Conservation (phyloP, 2,797 vertebrate species). For the Darevskia mixta region DNA sequence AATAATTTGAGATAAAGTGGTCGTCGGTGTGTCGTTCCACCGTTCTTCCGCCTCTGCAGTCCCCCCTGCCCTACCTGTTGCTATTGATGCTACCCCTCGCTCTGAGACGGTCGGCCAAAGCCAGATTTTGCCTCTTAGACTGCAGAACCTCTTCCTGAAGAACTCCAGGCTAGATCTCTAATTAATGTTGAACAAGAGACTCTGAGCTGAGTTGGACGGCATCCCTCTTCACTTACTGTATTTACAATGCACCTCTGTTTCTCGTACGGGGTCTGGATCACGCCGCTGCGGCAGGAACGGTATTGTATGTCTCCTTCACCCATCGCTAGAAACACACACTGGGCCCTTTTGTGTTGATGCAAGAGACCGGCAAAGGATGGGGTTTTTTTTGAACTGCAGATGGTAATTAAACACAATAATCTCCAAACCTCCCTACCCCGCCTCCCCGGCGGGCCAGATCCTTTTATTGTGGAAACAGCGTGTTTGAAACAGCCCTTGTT, state of each 20-base stretch:
- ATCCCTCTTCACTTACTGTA: background rate
- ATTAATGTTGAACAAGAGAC: background rate
- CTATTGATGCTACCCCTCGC: too few relatives aligned
- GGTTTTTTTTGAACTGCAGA: slow-evolving; percentile 10
- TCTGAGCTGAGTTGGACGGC: background rate
- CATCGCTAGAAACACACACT: background rate
- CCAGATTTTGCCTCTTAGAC: background rate
- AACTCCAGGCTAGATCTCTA: background rate
- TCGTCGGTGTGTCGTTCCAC: too few relatives aligned
- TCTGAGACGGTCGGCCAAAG: background rate
- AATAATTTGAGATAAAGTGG: too few relatives aligned
- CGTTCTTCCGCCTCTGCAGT: background rate
- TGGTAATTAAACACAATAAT: slow-evolving; percentile 38
- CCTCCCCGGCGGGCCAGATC: background rate
- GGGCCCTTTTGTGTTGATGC: slow-evolving; percentile 6
- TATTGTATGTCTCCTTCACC: background rate
- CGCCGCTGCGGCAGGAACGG: background rate
- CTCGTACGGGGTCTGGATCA: background rate
- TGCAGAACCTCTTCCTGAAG: background rate
- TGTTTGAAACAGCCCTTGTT: slow-evolving; percentile 20
- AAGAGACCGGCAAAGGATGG: slow-evolving; percentile 15
- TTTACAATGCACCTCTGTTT: background rate
- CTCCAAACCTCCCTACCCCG: background rate
- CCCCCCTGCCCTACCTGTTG: background rate
- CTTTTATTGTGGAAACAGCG: slow-evolving; percentile 15